A percentile compares a stretch with the other conserved stretches of the same genome.
Evolutionary conservation across 2,888 invertebrate species (phyloP).

Genomic region (Papilio protenor): DNA sequence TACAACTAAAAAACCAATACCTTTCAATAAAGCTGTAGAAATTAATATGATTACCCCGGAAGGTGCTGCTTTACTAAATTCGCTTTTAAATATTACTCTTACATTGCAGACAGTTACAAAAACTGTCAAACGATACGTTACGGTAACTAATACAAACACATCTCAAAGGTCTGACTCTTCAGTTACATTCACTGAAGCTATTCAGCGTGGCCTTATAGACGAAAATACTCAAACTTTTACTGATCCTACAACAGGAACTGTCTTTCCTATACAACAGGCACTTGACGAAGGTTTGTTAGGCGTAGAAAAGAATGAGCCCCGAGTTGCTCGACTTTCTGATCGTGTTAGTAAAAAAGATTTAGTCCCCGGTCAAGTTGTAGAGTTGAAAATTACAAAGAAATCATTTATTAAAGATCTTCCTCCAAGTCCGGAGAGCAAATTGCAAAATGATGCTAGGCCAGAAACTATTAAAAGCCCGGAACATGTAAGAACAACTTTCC

Average conservation of each 20-base stretch:
- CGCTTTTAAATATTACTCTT: conserved; percentile 93
- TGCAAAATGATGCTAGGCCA: conserved; percentile 80
- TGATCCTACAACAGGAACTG: conserved; percentile 89
- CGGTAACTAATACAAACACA: conserved; percentile 87
- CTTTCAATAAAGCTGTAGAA: conserved; percentile 94
- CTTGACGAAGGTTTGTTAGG: conserved; percentile 89
- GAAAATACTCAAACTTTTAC: conserved; percentile 90
- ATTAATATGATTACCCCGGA: conserved; percentile 93
- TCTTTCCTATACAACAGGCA: conserved; percentile 91
- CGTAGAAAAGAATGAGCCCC: conserved; percentile 83
- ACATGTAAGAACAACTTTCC: conserved; percentile 61
- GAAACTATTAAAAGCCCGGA: conserved; percentile 86
- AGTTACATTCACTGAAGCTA: conserved; percentile 91
- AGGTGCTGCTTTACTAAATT: conserved; percentile 93
- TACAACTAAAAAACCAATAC: conserved; percentile 87
- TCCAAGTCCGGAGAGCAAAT: conserved; percentile 76
- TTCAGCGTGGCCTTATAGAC: conserved; percentile 91
- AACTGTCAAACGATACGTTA: conserved; percentile 92
- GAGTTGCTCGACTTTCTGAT: conserved; percentile 73
- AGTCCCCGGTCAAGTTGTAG: conserved; percentile 78
- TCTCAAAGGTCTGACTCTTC: conserved; percentile 83
- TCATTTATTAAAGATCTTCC: conserved; percentile 79
- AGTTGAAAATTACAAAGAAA: conserved; percentile 81
- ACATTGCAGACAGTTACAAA: conserved; percentile 95
- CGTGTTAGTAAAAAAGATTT: conserved; percentile 70